A percentile compares a stretch with the other conserved stretches of the same genome.
Evolutionary conservation across 92 coral and sea anemone species (phyloP).

Genomic region (Phymanthus crucifer): DNA sequence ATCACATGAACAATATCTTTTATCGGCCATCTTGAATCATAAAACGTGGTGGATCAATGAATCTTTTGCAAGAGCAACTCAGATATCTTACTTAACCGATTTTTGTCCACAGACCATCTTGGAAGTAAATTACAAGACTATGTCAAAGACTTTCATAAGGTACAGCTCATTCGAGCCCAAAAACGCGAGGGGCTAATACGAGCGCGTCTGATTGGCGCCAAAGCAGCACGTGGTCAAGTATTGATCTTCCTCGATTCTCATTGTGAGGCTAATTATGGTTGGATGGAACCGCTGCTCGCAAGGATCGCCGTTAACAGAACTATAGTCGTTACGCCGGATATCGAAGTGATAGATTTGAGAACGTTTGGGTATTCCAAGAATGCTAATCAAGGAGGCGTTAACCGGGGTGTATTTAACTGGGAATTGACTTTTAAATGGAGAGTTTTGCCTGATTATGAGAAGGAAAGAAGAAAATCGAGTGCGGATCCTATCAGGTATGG

Average conservation of each 20-base stretch:
- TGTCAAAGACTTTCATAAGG: conserved; percentile 64
- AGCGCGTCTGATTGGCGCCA: conserved; percentile 93
- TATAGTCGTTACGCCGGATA: conserved; percentile 94
- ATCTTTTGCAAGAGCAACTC: no score
- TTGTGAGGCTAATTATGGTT: conserved; percentile 93
- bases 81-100: no score
- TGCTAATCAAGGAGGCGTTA: conserved; percentile 73
- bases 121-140: conserved; percentile 59
- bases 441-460: conserved; percentile 81
- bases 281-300: conserved; percentile 98
- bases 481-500: conserved; percentile 84
- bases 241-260: conserved; percentile 95
- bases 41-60: no score
- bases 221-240: conserved; percentile 78
- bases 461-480: conserved; percentile 53
- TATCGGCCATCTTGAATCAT: no score
- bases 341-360: conserved; percentile 87
- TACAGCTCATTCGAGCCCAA: conserved; percentile 76
- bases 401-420: conserved; percentile 96
- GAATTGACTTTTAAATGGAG: conserved; percentile 97
- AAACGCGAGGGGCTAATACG: conserved; percentile 89
- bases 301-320: conserved; percentile 86
- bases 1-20: no score
- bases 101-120: conserved; percentile 66
- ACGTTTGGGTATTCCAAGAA: conserved; percentile 79